Conservation (phyloP, 2,113 vertebrate species). For the Dasyornis broadbenti region DNA sequence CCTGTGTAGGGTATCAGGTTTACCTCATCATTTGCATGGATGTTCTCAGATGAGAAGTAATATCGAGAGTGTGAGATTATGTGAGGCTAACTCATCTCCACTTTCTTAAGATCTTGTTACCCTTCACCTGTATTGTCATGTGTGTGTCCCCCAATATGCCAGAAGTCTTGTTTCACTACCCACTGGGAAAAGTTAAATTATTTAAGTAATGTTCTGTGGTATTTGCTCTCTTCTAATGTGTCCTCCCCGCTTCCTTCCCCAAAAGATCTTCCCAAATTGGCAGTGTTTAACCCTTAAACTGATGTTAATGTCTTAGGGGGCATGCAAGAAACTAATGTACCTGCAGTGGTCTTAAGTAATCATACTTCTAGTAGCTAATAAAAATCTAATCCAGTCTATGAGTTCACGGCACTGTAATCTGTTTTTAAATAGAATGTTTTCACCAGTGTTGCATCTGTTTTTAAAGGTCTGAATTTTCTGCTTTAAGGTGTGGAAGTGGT, state of each 20-base stretch:
- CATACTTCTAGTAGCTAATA: background rate
- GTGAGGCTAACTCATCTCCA: background rate
- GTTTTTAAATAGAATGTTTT: background rate
- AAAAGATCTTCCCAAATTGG: background rate
- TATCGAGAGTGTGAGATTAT: background rate
- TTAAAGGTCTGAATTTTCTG: background rate
- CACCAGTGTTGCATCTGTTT: background rate
- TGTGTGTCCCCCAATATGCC: background rate
- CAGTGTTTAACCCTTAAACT: background rate
- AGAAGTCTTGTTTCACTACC: background rate
- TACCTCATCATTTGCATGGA: background rate
- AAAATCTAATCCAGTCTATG: background rate
- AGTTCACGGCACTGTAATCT: background rate
- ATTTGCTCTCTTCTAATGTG: background rate
- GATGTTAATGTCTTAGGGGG: background rate
- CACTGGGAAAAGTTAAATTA: background rate
- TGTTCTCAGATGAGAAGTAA: background rate
- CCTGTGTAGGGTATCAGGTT: rapidly evolving
- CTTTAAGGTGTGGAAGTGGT: background rate
- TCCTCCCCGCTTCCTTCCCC: background rate
- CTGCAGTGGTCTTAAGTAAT: background rate
- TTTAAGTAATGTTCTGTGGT: background rate
- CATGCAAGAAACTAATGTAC: background rate
- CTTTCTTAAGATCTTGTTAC: background rate
- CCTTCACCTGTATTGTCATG: background rate